Conservation (phyloP, 2,888 invertebrate genomes). For the Tachina grossa region DNA sequence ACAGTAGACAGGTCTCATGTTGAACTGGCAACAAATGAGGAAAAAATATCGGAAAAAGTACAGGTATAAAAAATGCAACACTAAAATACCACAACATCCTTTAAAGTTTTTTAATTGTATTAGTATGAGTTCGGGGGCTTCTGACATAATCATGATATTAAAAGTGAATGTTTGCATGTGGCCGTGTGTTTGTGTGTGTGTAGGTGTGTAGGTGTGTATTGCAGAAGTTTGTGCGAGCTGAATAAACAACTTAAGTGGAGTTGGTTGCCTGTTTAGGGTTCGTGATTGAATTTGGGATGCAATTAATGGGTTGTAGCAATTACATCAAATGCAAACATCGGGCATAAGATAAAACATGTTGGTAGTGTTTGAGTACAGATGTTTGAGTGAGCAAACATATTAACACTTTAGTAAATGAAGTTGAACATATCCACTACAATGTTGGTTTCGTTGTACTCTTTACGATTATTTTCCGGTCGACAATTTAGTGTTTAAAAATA, state of each 20-base stretch:
- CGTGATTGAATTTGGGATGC: slow-evolving; percentile 42
- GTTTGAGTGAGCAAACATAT: slow-evolving; percentile 9
- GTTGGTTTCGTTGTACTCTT: background rate
- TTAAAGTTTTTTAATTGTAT: slow-evolving; percentile 54
- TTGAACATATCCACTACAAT: slow-evolving; percentile 17
- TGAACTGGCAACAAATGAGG: slow-evolving; percentile 40
- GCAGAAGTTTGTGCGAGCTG: slow-evolving; percentile 19
- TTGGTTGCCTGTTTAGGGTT: background rate
- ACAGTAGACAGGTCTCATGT: slow-evolving; percentile 65
- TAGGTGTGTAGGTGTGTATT: background rate
- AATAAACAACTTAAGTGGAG: slow-evolving; percentile 36
- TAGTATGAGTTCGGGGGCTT: slow-evolving; percentile 38
- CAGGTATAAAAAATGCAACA: slow-evolving; percentile 58
- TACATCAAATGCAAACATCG: slow-evolving; percentile 42
- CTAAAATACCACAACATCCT: slow-evolving; percentile 69
- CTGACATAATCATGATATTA: slow-evolving; percentile 50
- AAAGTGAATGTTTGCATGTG: background rate
- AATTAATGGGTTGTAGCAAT: slow-evolving; percentile 30
- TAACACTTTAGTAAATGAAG: slow-evolving; percentile 48
- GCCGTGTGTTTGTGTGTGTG: background rate
- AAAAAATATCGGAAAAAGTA: slow-evolving; percentile 29
- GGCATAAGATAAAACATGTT: slow-evolving; percentile 26
- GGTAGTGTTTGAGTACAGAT: background rate
- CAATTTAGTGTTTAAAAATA: background rate
- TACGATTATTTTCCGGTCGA: background rate